Evolutionary conservation across 2,113 vertebrate species (phyloP), one percentile per base, ranked within the genome.

Genomic region (Sphaerodactylus townsendi): DNA sequence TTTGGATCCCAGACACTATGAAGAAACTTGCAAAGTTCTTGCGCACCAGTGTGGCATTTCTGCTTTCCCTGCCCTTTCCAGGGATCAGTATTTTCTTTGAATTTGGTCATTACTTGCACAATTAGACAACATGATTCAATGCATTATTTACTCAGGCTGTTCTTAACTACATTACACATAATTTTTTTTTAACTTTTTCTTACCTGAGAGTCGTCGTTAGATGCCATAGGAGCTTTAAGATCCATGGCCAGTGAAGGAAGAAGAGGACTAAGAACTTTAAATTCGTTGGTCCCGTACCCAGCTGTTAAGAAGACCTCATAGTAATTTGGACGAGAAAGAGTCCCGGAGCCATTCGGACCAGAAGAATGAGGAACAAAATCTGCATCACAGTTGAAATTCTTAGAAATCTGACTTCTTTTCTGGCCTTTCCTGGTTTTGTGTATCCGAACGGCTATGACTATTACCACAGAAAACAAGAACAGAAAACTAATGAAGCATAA

Each of bases 401-500:
- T 28, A 46, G 72, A 74, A 50, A 74, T 50, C 5, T n/a, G 25
- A 25, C 30, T 50, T 50, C 48, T 28, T 74, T 33, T 50, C 85
- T 86, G 91, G 84, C 74, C 48, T 48, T 50, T 48, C 44, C 28
- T 48, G 19, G 44, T 48, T 74, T 74, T 74, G 30, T 28, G 28
- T 74, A 50, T 48, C 72, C 48, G 28, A 48, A 97, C 95, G 35
- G 96, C 96, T 68, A 94, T 95, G 65, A 97, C 87, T 59, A 96
- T 96, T 72, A 96, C 93, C 65, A 97, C 88, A 8, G 97, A 97
- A 79, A 97, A 92, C 14, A 98, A 93, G 69, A 98, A 98, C 70
- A 97, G 91, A 4, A 97, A 97, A 21, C 96, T 97, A 78, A 97
- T 97, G 17, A 95, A 94, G 19, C 96, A 92, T 30, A 97, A 93